Percentiles rank a stretch among this genome's conserved stretches.
These are phyloP conservation scores for Nesogale talazaci DNA, from an alignment of 2,113 vertebrate genomes.

Conservation along the genomic window DNA sequence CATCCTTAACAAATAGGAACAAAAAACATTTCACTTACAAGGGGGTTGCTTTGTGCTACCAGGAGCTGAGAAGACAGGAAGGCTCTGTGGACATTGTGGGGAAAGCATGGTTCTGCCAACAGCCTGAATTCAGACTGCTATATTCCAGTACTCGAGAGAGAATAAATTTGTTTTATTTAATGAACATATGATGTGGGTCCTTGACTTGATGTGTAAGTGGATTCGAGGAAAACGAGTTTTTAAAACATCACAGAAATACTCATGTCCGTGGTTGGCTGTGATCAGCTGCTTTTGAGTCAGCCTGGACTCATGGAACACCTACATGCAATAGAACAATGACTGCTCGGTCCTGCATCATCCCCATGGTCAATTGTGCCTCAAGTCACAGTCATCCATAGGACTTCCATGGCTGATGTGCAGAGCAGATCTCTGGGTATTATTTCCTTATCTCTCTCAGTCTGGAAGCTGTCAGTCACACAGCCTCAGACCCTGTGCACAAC, in stretches of 20 bases:
- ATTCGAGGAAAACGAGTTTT: background rate
- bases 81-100: background rate
- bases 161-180: background rate
- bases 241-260: background rate
- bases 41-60: background rate
- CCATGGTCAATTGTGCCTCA: background rate
- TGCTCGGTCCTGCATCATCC: too few relatives aligned
- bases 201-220: background rate
- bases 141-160: background rate
- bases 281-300: background rate
- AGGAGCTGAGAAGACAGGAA: background rate
- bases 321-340: background rate
- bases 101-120: background rate
- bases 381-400: background rate
- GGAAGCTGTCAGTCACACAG: background rate
- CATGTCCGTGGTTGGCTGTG: background rate
- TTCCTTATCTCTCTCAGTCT: background rate
- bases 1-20: background rate
- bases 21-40: background rate
- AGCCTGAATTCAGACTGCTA: too few relatives aligned
- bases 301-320: background rate
- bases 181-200: background rate
- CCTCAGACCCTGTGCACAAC: too few relatives aligned
- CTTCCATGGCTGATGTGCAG: background rate
- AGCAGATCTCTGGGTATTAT: background rate